Conservation (phyloP, 2,113 vertebrate species). For the Campylomormyrus numenius region DNA sequence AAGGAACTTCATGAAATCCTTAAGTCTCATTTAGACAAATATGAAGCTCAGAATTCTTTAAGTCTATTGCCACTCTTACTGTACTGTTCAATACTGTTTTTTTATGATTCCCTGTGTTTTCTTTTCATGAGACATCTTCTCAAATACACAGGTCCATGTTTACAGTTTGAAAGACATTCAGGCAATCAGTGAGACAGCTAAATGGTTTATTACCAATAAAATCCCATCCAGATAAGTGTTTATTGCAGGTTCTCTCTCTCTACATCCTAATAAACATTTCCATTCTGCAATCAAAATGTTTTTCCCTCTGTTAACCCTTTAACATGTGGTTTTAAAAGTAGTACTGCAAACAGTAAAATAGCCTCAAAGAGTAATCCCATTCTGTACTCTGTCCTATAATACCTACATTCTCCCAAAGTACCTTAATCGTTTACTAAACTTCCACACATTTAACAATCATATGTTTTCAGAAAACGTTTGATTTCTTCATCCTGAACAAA, state of each 20-base stretch:
- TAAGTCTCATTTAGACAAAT: not conserved
- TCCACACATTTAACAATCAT: not conserved
- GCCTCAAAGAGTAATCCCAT: not conserved
- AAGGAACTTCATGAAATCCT: not conserved
- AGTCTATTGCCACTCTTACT: not conserved
- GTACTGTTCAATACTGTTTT: not conserved
- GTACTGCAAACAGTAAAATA: not conserved
- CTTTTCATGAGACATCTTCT: conserved; percentile 4
- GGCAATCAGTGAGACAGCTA: conserved; percentile 8
- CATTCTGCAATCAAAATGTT: conserved; percentile 21
- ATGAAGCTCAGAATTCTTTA: not conserved
- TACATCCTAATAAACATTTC: conserved; percentile 33
- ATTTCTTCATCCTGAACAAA: not conserved
- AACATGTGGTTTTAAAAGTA: conserved; percentile 2
- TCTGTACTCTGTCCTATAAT: not conserved
- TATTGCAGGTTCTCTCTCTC: conserved; percentile 24
- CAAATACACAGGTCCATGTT: conserved; percentile 23
- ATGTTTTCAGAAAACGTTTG: not conserved
- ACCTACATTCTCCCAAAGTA: not conserved
- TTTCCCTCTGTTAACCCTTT: conserved; percentile 35
- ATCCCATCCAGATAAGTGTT: conserved; percentile 18
- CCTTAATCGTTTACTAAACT: not conserved
- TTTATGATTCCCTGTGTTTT: not conserved
- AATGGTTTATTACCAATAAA: conserved; percentile 23
- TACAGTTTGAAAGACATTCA: conserved; percentile 32